phyloP scores from a whole-genome alignment of 2,797 vertebrate species.

The Aselliscus stoliczkanus region DNA sequence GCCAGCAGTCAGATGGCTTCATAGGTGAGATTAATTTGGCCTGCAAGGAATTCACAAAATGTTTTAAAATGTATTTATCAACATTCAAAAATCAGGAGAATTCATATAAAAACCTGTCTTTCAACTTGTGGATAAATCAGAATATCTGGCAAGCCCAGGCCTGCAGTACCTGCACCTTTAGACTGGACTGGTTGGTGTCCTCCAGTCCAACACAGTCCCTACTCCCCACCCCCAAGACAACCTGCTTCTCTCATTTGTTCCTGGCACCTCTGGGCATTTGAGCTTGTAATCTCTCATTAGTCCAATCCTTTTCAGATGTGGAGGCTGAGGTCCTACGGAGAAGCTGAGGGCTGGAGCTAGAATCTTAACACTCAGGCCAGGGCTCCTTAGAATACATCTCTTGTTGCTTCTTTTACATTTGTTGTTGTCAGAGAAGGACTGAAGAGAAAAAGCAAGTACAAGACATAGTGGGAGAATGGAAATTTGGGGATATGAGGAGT shows the following conservation, averaged over 20 bases:
- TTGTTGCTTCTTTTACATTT: background rate
- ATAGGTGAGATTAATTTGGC: background rate
- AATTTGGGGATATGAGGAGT: background rate
- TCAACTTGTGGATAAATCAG: background rate
- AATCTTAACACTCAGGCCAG: background rate
- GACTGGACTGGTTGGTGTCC: background rate
- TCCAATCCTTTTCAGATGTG: background rate
- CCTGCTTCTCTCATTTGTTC: background rate
- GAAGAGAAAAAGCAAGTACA: background rate
- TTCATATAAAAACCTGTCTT: background rate
- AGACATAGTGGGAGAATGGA: background rate
- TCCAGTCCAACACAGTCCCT: background rate
- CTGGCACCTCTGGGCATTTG: background rate
- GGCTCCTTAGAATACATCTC: no score
- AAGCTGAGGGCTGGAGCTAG: background rate
- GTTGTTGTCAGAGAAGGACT: background rate
- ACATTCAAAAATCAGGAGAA: background rate
- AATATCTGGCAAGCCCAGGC: background rate
- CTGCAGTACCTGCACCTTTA: background rate
- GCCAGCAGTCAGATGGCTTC: background rate
- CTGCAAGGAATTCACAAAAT: background rate
- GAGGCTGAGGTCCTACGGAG: background rate
- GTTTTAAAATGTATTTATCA: background rate
- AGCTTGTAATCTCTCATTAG: background rate
- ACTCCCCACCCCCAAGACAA: no score